phyloP scores from a whole-genome alignment of 2,888 invertebrate species.

The Drosophila falleni region DNA sequence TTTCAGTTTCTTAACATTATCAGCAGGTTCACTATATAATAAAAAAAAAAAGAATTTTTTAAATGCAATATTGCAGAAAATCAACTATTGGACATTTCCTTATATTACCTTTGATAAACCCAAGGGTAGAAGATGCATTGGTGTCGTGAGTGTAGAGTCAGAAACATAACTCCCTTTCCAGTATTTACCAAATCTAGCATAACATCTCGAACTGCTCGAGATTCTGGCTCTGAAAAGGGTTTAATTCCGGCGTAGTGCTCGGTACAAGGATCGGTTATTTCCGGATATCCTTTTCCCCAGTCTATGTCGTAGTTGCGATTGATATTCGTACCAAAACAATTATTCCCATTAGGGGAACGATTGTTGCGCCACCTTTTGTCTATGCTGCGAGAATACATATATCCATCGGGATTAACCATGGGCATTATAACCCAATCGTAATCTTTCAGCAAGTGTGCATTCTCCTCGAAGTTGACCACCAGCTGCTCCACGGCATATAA shows the following conservation, averaged over 20 bases:
- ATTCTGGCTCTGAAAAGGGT: slow-evolving; percentile 56
- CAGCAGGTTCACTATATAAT: slow-evolving; percentile 12
- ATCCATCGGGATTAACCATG: slow-evolving; percentile 90
- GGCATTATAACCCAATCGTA: slow-evolving; percentile 90
- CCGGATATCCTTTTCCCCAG: slow-evolving; percentile 39
- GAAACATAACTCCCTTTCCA: slow-evolving; percentile 86
- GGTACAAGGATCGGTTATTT: slow-evolving; percentile 46
- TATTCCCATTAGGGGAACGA: slow-evolving; percentile 35
- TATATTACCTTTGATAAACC: slow-evolving; percentile 85
- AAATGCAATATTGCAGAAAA: no score
- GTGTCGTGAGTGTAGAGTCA: slow-evolving; percentile 90
- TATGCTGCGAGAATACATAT: slow-evolving; percentile 87
- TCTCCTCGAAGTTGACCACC: slow-evolving; percentile 85
- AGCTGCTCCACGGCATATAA: slow-evolving; percentile 87
- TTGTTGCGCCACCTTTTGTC: slow-evolving; percentile 50
- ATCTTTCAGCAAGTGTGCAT: slow-evolving; percentile 86
- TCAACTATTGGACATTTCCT: no score
- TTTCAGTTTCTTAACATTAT: slow-evolving; percentile 18
- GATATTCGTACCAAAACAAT: slow-evolving; percentile 60
- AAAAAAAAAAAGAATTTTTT: no score
- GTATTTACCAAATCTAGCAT: slow-evolving; percentile 83
- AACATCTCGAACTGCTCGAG: slow-evolving; percentile 86
- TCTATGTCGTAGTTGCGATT: slow-evolving; percentile 58
- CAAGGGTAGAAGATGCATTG: slow-evolving; percentile 88
- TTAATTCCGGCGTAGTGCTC: slow-evolving; percentile 48